These are phyloP conservation scores for Agelaius phoeniceus DNA, from an alignment of 2,113 vertebrate species.

Conservation along the genomic window DNA sequence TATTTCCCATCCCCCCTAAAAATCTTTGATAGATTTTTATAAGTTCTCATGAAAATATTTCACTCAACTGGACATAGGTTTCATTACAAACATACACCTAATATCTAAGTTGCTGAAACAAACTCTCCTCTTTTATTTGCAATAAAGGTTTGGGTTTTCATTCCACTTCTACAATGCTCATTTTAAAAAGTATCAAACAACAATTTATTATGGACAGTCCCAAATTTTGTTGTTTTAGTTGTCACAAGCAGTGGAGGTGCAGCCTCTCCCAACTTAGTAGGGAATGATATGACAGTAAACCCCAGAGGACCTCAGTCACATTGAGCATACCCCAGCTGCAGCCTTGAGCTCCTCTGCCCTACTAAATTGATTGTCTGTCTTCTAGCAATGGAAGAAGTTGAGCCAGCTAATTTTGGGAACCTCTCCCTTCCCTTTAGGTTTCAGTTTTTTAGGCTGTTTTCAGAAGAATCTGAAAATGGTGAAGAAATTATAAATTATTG, in stretches of 20 bases:
- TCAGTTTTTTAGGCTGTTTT: neutral
- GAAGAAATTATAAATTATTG: neutral
- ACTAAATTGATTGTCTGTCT: neutral
- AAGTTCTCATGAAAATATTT: neutral
- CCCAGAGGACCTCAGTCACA: neutral
- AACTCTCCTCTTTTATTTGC: neutral
- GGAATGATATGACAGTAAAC: neutral
- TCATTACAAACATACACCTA: neutral
- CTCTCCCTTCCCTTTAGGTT: neutral
- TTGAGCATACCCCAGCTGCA: accelerated
- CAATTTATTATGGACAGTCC: neutral
- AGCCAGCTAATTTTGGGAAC: neutral
- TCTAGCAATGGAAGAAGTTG: neutral
- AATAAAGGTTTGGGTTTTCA: neutral
- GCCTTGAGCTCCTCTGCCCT: neutral
- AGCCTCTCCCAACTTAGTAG: neutral
- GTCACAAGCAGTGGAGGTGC: neutral
- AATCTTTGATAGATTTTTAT: neutral
- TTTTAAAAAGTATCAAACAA: neutral
- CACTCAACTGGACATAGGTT: neutral
- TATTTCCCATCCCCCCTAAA: neutral
- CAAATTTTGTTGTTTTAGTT: neutral
- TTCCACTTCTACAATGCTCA: neutral
- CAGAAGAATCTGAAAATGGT: neutral
- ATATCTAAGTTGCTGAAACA: neutral